Evolutionary conservation across 2,113 vertebrate genomes (phyloP), one percentile per base, ranked within the genome.

Genomic region (Dinomys branickii): DNA sequence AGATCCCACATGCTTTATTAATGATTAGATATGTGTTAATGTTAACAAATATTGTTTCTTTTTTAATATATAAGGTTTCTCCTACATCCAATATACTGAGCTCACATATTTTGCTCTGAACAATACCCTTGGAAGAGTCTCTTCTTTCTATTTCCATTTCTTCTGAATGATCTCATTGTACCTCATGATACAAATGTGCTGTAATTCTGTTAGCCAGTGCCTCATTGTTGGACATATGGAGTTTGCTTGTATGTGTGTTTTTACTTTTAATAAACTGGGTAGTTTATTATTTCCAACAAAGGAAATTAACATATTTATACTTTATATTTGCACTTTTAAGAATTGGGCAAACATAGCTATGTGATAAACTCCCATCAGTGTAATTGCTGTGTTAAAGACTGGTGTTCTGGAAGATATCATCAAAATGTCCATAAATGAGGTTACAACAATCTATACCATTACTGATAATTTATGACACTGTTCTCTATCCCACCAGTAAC

Each of bases 251-350:
- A 20, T 69, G 63, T 95, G 20, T 67, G 71, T 73, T 50, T 90
- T 91, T 77, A 17, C 61, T 71, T 80, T 83, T 5, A 30, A 5
- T 50, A 44, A 7, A 4, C 3, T 47, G 13, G 9, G 4, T 50
- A 65, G 14, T 47, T n/a, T n/a, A n/a, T n/a, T 85, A 65, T 94
- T 93, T 97, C 28, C 84, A 80, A 71, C 22, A 78, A 54, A 86
- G 75, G 12, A 28, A 52, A 14, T 84, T 83, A 90, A 22, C 50
- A 85, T 75, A 67, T 7, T 85, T 93, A 77, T 59, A 20, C 38
- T 95, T 9, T 78, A 26, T 17, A 44, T 96, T 92, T 92, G 13
- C 41, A 56, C 71, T 63, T 63, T 87, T 35, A 54, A 71, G 69
- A 58, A 61, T 84, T 94, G 24, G 26, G 28, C 28, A 84, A 87